These are phyloP conservation scores for Pelvicachromis taeniatus DNA, from an alignment of 2,113 vertebrate genomes.

Conservation along the genomic window DNA sequence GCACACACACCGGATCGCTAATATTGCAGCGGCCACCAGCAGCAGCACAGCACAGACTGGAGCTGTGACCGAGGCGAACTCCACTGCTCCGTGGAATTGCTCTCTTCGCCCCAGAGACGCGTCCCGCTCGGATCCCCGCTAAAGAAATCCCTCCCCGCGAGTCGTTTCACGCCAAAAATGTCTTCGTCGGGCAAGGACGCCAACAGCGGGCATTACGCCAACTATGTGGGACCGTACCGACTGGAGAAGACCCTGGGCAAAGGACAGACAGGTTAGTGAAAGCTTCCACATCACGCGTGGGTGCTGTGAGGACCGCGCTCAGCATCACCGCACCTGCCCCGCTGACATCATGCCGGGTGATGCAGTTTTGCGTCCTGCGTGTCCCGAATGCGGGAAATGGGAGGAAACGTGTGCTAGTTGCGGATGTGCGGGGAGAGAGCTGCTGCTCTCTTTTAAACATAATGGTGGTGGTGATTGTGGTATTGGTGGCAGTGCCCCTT, in stretches of 20 bases:
- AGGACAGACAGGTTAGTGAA: constrained; percentile 96
- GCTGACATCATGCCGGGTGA: neutral
- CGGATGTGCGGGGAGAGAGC: constrained; percentile 13
- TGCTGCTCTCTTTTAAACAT: neutral
- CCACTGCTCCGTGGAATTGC: constrained; percentile 49
- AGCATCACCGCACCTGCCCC: neutral
- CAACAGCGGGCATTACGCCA: constrained; percentile 93
- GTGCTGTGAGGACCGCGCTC: constrained; percentile 4
- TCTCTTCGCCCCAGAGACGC: constrained; percentile 19
- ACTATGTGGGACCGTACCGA: constrained; percentile 98
- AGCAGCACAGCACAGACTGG: neutral
- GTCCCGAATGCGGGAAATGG: neutral
- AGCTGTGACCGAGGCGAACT: constrained; percentile 42
- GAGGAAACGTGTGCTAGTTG: neutral
- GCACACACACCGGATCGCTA: neutral
- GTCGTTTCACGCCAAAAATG: constrained; percentile 7
- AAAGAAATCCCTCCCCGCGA: neutral
- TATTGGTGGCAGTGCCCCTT: constrained; percentile 40
- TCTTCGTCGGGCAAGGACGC: constrained; percentile 88
- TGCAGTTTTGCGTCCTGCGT: neutral
- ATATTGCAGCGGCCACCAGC: neutral
- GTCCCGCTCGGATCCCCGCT: constrained; percentile 9
- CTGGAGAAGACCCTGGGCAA: constrained; percentile 99
- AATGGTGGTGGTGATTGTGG: neutral
- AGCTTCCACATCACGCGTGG: neutral